phyloP scores from a whole-genome alignment of 2,888 invertebrate species.

The Luffia ferchaultella region DNA sequence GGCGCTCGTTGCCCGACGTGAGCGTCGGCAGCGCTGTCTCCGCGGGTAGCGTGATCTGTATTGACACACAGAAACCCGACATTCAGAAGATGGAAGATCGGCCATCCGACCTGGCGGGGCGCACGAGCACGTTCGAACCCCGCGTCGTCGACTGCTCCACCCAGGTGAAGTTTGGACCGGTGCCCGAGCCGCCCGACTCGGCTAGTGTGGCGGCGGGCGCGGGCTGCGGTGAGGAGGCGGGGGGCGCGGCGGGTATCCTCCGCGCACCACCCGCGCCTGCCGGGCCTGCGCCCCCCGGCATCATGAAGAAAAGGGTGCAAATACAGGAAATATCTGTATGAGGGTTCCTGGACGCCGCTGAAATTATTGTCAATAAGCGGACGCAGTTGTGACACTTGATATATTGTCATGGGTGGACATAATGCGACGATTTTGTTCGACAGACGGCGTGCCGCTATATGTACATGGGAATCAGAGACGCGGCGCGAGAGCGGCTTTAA shows the following conservation, averaged over 20 bases:
- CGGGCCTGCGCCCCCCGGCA: conserved; percentile 74
- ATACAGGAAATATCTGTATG: conserved; percentile 93
- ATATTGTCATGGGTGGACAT: not conserved
- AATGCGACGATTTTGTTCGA: not conserved
- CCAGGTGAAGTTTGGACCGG: conserved; percentile 56
- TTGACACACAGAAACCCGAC: conserved; percentile 59
- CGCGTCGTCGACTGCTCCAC: conserved; percentile 59
- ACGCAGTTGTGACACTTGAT: conserved; percentile 45
- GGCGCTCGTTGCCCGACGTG: conserved; percentile 67
- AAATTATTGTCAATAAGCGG: conserved; percentile 52
- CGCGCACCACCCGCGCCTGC: conserved; percentile 46
- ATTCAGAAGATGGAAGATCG: conserved; percentile 55
- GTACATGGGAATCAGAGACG: no score
- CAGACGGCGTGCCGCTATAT: not conserved
- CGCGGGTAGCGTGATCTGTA: conserved; percentile 57
- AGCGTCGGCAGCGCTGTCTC: conserved; percentile 70
- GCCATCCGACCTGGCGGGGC: conserved; percentile 36
- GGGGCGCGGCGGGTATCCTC: conserved; percentile 47
- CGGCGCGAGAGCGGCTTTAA: conserved; percentile 6
- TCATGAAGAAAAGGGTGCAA: conserved; percentile 89
- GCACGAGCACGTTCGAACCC: conserved; percentile 58
- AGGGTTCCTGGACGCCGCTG: conserved; percentile 54
- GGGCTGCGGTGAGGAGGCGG: conserved; percentile 37
- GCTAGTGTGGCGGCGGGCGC: conserved; percentile 40
- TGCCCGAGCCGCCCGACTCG: conserved; percentile 14